A percentile compares a stretch with the other conserved stretches of the same genome.
Conservation (phyloP, 2,888 invertebrate species). For the Drosophila emarginata region DNA sequence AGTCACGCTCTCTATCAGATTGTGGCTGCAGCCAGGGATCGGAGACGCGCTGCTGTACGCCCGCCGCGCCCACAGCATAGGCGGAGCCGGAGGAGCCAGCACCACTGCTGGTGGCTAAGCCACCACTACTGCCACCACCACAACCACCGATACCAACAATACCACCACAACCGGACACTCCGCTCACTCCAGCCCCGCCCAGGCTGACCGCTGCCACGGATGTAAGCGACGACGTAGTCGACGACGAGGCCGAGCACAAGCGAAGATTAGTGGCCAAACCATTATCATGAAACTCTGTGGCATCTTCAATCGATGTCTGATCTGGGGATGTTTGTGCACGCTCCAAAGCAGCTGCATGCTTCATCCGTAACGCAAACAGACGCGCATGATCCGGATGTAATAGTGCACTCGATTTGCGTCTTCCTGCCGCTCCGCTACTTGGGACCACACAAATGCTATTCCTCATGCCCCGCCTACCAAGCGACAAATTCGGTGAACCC, state of each 20-base stretch:
- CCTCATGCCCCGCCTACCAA: conserved; percentile 71
- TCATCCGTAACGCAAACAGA: conserved; percentile 83
- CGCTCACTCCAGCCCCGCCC: conserved; percentile 69
- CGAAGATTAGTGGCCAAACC: conserved; percentile 80
- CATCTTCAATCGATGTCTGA: conserved; percentile 82
- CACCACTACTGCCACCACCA: conserved; percentile 82
- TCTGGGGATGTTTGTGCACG: conserved; percentile 80
- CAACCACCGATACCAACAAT: conserved; percentile 38
- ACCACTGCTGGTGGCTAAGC: conserved; percentile 83
- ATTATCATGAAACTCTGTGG: conserved; percentile 83
- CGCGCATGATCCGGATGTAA: conserved; percentile 89
- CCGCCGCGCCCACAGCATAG: conserved; percentile 83
- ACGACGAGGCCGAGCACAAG: conserved; percentile 83
- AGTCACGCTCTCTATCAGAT: conserved; percentile 80
- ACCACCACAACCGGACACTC: conserved; percentile 26
- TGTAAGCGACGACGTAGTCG: conserved; percentile 85
- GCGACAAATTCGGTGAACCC: conserved; percentile 81
- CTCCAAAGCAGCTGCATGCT: conserved; percentile 81
- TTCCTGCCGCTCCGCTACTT: conserved; percentile 56
- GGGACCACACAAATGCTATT: conserved; percentile 72
- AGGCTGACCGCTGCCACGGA: conserved; percentile 83
- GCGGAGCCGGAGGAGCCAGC: conserved; percentile 81
- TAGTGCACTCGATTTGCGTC: conserved; percentile 85
- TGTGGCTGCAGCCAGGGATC: conserved; percentile 83
- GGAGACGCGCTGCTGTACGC: conserved; percentile 81